Evolutionary conservation across 2,797 vertebrate genomes (phyloP).

Genomic region (Arremon aurantiirostris): DNA sequence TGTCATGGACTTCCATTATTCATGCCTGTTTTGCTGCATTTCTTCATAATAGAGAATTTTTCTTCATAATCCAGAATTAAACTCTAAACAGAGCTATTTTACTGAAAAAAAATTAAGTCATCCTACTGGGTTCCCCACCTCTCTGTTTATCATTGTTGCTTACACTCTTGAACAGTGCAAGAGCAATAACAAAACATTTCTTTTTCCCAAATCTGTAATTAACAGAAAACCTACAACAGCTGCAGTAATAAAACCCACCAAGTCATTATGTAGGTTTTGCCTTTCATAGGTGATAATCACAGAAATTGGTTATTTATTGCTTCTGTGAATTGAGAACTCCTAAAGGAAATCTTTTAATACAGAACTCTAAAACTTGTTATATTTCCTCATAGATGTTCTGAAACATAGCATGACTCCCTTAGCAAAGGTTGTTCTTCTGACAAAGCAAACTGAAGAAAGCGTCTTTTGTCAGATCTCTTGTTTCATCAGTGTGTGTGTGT

Average conservation of each 20-base stretch:
- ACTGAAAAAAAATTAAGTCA: neutral
- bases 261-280: slow-evolving; percentile 66
- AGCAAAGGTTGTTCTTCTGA: neutral
- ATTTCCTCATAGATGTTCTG: neutral
- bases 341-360: slow-evolving; percentile 38
- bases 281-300: slow-evolving; percentile 74
- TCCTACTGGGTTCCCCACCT: slow-evolving; percentile 17
- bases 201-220: slow-evolving; percentile 71
- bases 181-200: slow-evolving; percentile 63
- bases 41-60: neutral
- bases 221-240: slow-evolving; percentile 66
- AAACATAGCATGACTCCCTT: neutral
- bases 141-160: slow-evolving; percentile 15
- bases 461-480: neutral
- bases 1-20: neutral
- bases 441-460: neutral
- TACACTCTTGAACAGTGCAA: slow-evolving; percentile 19
- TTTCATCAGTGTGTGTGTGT: neutral
- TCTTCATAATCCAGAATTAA: neutral
- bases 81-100: slow-evolving; percentile 8
- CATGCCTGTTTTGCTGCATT: neutral
- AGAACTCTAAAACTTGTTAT: slow-evolving; percentile 14
- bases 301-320: slow-evolving; percentile 70
- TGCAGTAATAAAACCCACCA: slow-evolving; percentile 69
- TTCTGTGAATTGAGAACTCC: slow-evolving; percentile 53